These are phyloP conservation scores for Diadegma fenestrale DNA, from an alignment of 2,888 invertebrate species.

Conservation along the genomic window DNA sequence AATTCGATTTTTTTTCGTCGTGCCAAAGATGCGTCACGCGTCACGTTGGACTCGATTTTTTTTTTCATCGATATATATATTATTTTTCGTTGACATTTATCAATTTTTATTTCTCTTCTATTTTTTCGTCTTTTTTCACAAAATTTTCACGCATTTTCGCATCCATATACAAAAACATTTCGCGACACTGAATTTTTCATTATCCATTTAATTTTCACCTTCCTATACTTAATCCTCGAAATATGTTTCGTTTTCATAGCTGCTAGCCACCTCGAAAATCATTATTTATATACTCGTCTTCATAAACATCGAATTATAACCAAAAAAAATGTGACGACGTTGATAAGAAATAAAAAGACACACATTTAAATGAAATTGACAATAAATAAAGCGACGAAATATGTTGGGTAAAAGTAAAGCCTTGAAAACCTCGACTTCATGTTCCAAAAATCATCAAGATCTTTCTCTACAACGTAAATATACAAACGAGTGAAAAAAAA, in stretches of 20 bases:
- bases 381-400: conserved; percentile 7
- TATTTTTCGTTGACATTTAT: conserved; percentile 4
- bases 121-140: conserved; percentile 17
- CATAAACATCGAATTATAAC: not conserved
- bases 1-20: not conserved
- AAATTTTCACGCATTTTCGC: conserved; percentile 17
- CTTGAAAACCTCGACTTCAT: not conserved
- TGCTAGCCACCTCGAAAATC: not conserved
- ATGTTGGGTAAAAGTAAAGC: not conserved
- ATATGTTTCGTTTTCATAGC: not conserved
- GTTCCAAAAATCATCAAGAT: not conserved
- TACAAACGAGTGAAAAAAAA: not conserved
- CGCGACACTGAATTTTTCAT: conserved; percentile 13
- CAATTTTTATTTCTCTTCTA: conserved; percentile 11
- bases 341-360: not conserved
- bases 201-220: not conserved
- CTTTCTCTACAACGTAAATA: not conserved
- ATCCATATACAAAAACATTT: conserved; percentile 40
- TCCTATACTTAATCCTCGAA: not conserved
- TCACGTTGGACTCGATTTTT: not conserved
- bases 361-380: not conserved
- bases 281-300: not conserved
- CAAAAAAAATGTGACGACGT: not conserved
- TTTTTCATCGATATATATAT: not conserved
- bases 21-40: not conserved